phyloP scores from a whole-genome alignment of 2,113 vertebrate species.

The Theristicus caerulescens region DNA sequence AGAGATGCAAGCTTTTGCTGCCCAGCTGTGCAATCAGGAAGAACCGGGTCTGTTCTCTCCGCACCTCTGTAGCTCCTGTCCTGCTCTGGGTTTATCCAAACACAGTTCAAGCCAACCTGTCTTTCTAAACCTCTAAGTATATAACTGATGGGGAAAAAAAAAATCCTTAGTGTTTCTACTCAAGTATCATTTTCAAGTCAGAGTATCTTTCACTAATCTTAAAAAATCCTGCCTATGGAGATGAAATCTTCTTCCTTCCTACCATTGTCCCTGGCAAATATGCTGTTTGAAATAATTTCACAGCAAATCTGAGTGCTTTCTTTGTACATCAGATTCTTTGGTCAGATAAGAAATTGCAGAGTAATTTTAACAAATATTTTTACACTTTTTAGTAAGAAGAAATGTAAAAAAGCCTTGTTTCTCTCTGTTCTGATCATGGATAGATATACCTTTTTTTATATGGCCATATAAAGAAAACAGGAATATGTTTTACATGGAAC shows the following conservation, averaged over 20 bases:
- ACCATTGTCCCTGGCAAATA: neutral
- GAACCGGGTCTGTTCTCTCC: neutral
- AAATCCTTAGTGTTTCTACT: neutral
- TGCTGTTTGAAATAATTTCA: neutral
- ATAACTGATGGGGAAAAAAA: neutral
- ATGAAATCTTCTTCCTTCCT: neutral
- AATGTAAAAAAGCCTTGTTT: accelerated
- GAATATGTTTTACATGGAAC: neutral
- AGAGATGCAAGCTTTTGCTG: neutral
- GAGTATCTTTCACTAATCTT: neutral
- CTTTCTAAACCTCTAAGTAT: neutral
- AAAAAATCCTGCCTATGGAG: neutral
- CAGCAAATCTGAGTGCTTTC: neutral
- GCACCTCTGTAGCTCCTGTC: neutral
- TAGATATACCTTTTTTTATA: neutral
- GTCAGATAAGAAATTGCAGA: neutral
- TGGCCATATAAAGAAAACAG: neutral
- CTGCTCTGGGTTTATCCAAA: neutral
- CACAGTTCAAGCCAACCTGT: neutral
- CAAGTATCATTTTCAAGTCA: neutral
- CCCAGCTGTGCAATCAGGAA: neutral
- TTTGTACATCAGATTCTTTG: neutral
- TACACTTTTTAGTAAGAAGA: neutral
- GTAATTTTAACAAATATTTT: neutral
- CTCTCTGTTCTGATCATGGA: neutral